Conservation (phyloP, 1,140 invertebrate genomes). For the Dendroctonus ponderosae region DNA sequence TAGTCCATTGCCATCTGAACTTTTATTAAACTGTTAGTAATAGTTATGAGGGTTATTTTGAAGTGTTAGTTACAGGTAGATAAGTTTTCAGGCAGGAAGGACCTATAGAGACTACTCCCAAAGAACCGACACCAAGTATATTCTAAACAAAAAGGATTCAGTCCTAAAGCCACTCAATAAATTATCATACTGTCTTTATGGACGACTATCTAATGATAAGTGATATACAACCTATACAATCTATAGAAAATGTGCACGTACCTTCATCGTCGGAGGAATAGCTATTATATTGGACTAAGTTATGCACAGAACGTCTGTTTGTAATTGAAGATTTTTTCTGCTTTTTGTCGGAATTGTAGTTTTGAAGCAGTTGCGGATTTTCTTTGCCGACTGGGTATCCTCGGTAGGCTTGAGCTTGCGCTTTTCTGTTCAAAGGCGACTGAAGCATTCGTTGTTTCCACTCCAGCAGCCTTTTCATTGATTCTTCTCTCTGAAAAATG, state of each 20-base stretch:
- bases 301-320: slow-evolving; percentile 31
- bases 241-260: slow-evolving; percentile 50
- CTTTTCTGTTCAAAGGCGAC: slow-evolving; percentile 78
- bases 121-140: slow-evolving; percentile 34
- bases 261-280: slow-evolving; percentile 87
- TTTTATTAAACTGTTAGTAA: slow-evolving; percentile 44
- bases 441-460: slow-evolving; percentile 93
- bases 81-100: slow-evolving; percentile 50
- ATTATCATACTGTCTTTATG: too few relatives aligned
- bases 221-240: slow-evolving; percentile 4
- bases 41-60: slow-evolving; percentile 35
- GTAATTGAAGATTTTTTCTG: slow-evolving; percentile 36
- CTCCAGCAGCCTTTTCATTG: slow-evolving; percentile 84
- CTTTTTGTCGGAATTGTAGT: slow-evolving; percentile 36
- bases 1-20: slow-evolving; percentile 39
- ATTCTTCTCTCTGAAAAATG: slow-evolving; percentile 67
- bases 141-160: too few relatives aligned
- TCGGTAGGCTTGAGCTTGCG: slow-evolving; percentile 53
- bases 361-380: slow-evolving; percentile 52
- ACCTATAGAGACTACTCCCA: slow-evolving; percentile 47
- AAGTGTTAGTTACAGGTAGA: slow-evolving; percentile 47
- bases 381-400: slow-evolving; percentile 36
- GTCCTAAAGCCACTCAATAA: too few relatives aligned
- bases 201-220: neutral
- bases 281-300: slow-evolving; percentile 65